A percentile compares a stretch with the other conserved stretches of the same genome.
phyloP scores from a whole-genome alignment of 2,113 vertebrate genomes.

The Lasiurus borealis region DNA sequence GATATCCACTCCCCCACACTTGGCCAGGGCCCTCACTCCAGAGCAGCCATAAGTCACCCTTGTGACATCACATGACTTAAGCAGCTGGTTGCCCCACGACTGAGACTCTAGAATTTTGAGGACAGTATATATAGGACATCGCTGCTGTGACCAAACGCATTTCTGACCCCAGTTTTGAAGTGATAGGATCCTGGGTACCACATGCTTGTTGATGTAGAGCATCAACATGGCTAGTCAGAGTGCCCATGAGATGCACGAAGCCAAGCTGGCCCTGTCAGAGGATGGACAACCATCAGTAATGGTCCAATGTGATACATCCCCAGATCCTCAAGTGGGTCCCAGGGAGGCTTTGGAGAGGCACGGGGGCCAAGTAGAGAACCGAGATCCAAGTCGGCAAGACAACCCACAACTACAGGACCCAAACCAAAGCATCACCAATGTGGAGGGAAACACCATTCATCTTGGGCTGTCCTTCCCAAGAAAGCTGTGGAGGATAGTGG shows the following conservation, averaged over 20 bases:
- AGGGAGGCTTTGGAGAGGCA: too few species aligned
- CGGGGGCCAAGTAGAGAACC: accelerated
- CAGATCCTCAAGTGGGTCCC: accelerated
- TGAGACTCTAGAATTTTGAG: neutral
- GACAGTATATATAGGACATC: neutral
- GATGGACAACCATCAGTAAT: neutral
- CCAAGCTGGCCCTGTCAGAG: neutral
- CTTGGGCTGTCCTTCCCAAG: constrained; percentile 12
- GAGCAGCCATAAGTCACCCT: neutral
- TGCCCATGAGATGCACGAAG: accelerated
- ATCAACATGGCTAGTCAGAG: neutral
- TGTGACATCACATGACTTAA: neutral
- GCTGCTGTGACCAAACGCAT: neutral
- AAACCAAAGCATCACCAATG: accelerated
- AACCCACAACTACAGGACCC: neutral
- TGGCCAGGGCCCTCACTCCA: too few species aligned
- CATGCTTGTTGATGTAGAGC: neutral
- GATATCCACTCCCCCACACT: too few species aligned
- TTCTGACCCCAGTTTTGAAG: accelerated
- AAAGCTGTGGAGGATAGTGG: constrained; percentile 29
- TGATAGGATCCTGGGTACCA: neutral
- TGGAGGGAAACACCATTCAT: accelerated
- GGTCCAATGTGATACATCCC: neutral
- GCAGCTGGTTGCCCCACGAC: neutral
- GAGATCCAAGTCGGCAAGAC: neutral